Evolutionary conservation across 1,140 invertebrate genomes (phyloP).

Genomic region (Holcopasites calliopsidis): DNA sequence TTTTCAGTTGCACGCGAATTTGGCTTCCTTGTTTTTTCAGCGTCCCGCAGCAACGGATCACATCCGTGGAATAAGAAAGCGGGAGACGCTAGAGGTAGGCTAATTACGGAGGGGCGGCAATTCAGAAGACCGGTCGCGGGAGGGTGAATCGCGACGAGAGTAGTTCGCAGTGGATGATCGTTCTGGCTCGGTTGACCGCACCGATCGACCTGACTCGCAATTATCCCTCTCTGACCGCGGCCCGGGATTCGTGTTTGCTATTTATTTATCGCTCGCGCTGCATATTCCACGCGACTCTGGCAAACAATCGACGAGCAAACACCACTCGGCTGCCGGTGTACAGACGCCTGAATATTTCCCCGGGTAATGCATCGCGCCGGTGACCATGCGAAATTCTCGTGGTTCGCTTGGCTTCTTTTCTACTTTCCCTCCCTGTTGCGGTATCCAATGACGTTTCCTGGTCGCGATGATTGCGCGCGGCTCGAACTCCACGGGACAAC

Average conservation of each 20-base stretch:
- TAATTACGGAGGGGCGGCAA: background rate
- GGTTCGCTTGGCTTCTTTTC: no score
- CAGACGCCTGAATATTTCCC: conserved; percentile 29
- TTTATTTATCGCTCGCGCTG: conserved; percentile 63
- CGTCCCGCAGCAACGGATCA: no score
- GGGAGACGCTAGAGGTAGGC: background rate
- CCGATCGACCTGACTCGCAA: conserved; percentile 55
- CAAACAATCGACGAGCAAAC: conserved; percentile 62
- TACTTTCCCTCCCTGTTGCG: background rate
- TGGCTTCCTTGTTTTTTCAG: no score
- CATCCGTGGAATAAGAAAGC: no score
- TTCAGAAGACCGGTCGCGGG: conserved; percentile 9
- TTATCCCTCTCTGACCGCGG: conserved; percentile 56
- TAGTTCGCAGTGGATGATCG: conserved; percentile 36
- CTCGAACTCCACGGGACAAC: no score
- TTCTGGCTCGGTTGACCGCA: conserved; percentile 41
- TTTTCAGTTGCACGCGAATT: no score
- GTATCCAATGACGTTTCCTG: background rate
- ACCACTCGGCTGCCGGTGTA: conserved; percentile 20
- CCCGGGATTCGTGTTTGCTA: conserved; percentile 64
- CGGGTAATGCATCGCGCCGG: conserved; percentile 16
- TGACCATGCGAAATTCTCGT: background rate
- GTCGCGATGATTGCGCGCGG: background rate
- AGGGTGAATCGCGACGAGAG: conserved; percentile 15
- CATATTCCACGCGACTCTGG: conserved; percentile 52